phyloP scores from a whole-genome alignment of 2,113 vertebrate species.

The Mus pahari region DNA sequence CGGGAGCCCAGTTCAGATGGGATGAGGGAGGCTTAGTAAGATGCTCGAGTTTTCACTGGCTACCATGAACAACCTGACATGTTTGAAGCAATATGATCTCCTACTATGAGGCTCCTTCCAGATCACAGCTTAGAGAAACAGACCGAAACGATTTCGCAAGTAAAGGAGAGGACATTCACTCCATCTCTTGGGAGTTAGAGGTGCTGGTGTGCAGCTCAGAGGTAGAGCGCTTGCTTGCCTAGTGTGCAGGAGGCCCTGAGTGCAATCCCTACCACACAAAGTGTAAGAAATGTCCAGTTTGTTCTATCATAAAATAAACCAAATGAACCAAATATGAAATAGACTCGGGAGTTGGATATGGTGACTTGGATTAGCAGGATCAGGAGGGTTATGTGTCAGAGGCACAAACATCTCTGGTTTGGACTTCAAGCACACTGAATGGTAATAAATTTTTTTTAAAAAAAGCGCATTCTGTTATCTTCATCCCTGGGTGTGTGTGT shows the following conservation, averaged over 20 bases:
- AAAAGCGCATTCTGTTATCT: background rate
- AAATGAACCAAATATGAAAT: background rate
- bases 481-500: background rate
- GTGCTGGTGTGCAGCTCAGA: background rate
- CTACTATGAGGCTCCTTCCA: background rate
- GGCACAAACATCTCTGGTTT: slow-evolving; percentile 11
- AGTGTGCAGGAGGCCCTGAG: background rate
- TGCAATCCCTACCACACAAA: background rate
- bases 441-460: background rate
- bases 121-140: slow-evolving; percentile 7
- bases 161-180: background rate
- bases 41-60: background rate
- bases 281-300: background rate
- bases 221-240: background rate
- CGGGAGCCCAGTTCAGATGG: background rate
- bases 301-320: background rate
- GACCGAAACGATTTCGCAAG: background rate
- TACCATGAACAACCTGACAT: background rate
- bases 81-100: background rate
- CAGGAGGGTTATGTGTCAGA: slow-evolving; percentile 16
- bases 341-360: background rate
- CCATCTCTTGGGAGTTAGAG: background rate
- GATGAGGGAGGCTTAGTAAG: background rate
- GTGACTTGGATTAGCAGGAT: background rate
- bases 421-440: background rate